Base-by-base conservation (phyloP, 2,113 vertebrate genomes). In the Dicrurus megarhynchus region DNA sequence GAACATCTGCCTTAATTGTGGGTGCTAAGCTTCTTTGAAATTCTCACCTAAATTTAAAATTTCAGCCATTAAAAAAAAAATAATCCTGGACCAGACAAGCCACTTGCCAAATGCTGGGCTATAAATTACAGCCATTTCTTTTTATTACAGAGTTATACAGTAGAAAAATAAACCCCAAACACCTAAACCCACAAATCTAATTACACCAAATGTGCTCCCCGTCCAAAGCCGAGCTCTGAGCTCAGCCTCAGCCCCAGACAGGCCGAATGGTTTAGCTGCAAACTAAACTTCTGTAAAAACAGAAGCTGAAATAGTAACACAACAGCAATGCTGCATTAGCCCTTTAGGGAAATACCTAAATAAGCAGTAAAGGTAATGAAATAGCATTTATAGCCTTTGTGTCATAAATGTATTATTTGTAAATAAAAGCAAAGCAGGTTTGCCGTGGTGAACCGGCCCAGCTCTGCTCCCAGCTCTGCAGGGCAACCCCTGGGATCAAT, bases 101-200 rank as follows among this genome's bases (percentile, higher is more conserved):
- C 69, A 55, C 73, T 89, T 95, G 89, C 86, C 80, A 95, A 93
- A 65, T 41, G 33, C 74, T 68, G 61, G 60, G 76, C 73, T 91
- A 81, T 93, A 96, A 97, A 97, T 95, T 89, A 94, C 77, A 92
- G 73, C 84, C 60, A 75, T 89, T 94, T 89, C 69, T 92, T 95
- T 92, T 96, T 95, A 96, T 95, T 95, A 41, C 57, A 49, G 87
- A 71, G n/a, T 68, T 95, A 44, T 39, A 64, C 61, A 44, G 73
- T 64, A 60, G 86, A 81, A 94, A 70, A 88, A 76, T n/a, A 86
- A 93, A 61, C 63, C 75, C 95, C 13, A 95, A 96, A 67, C 91
- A 95, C 94, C 86, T 89, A 96, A 96, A 94, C 87, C 89, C 95
- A 95, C 96, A 96, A 91, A 92, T 95, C 44, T 96, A 95, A 97